Conservation (phyloP, 2,113 vertebrate genomes). For the Phoenicopterus ruber region DNA sequence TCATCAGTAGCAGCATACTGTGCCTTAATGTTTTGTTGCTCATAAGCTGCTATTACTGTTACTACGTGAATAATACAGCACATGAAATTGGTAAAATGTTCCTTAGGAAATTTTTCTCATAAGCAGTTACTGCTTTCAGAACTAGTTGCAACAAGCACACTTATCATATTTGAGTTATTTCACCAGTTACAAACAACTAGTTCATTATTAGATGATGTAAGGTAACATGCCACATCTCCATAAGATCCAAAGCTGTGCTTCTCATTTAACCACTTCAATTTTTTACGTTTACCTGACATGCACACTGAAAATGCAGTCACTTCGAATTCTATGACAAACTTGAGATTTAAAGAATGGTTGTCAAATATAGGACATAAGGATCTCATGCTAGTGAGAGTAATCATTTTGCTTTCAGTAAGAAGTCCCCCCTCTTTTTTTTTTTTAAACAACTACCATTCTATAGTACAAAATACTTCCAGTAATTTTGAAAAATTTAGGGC, state of each 20-base stretch:
- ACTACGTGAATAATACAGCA: neutral
- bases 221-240: neutral
- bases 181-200: neutral
- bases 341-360: neutral
- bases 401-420: neutral
- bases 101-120: neutral
- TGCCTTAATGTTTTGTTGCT: neutral
- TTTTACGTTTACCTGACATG: neutral
- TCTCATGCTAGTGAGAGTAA: neutral
- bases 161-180: neutral
- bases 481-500: neutral
- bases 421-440: accelerated
- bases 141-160: neutral
- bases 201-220: neutral
- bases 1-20: neutral
- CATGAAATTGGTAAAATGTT: neutral
- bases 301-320: neutral
- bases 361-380: neutral
- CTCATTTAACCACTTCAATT: neutral
- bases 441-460: neutral
- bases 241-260: neutral
- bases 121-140: neutral
- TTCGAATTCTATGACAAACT: neutral
- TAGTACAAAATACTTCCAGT: neutral
- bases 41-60: neutral